Conservation (phyloP, 2,113 vertebrate species). For the Atrichornis clamosus region DNA sequence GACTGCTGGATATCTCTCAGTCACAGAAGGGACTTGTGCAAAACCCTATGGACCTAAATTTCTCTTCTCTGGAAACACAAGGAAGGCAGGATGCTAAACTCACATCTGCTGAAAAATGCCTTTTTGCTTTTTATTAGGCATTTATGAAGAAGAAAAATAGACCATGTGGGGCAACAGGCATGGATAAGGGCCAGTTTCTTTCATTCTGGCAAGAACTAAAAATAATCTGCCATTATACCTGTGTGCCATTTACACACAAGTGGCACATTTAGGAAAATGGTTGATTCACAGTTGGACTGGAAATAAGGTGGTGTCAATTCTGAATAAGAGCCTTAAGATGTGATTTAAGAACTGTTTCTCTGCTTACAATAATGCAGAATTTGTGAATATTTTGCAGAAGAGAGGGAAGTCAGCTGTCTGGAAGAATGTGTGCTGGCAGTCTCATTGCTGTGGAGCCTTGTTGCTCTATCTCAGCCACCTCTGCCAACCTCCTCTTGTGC, state of each 20-base stretch:
- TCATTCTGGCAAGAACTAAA: background rate
- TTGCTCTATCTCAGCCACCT: background rate
- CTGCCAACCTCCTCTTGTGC: background rate
- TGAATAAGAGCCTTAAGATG: background rate
- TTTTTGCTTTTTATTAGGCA: background rate
- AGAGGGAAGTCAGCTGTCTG: background rate
- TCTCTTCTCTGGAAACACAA: background rate
- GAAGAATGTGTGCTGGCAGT: background rate
- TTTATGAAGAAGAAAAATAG: background rate
- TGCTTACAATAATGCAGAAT: background rate
- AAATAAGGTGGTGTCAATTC: background rate
- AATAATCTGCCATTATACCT: background rate
- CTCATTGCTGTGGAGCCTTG: fast-evolving
- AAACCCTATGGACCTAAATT: background rate
- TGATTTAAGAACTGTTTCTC: background rate
- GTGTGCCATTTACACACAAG: background rate
- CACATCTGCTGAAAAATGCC: background rate
- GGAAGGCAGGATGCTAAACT: background rate
- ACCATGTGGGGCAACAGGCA: background rate
- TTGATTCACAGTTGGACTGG: background rate
- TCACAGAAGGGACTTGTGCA: background rate
- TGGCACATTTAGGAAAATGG: background rate
- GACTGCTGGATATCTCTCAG: background rate
- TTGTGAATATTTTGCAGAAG: background rate
- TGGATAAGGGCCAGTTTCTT: background rate